Evolutionary conservation across 2,888 invertebrate species (phyloP).

Genomic region (Pseudococcus viburni): DNA sequence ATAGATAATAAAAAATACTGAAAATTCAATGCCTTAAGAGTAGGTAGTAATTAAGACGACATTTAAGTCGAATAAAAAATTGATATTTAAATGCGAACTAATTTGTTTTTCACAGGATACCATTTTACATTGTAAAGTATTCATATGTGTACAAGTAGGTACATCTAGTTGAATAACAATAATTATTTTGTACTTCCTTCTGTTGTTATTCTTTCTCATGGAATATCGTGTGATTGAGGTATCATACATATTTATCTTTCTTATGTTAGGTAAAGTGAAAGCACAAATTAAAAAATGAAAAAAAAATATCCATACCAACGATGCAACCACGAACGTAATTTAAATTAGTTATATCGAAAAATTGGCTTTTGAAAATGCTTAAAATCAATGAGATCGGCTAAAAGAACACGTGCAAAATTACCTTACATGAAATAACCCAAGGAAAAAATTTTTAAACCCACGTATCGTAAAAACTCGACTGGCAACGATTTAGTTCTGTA

Average conservation of each 20-base stretch:
- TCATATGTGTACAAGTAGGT: neutral
- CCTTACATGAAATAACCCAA: neutral
- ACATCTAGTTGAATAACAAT: neutral
- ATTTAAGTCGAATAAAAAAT: conserved; percentile 23
- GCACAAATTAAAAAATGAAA: conserved; percentile 1
- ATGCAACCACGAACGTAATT: neutral
- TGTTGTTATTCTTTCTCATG: conserved; percentile 8
- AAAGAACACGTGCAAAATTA: conserved; percentile 1
- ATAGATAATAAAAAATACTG: neutral
- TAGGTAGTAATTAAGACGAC: conserved; percentile 4
- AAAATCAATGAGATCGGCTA: conserved; percentile 45
- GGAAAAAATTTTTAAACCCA: neutral
- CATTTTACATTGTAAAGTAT: conserved; percentile 3
- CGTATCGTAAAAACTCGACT: conserved; percentile 2
- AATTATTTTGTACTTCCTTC: conserved; percentile 42
- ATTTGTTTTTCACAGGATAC: neutral
- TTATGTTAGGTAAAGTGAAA: neutral
- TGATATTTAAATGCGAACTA: conserved; percentile 37
- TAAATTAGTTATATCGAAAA: neutral
- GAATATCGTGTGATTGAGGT: conserved; percentile 5
- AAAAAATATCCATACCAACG: no score
- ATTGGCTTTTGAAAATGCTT: neutral
- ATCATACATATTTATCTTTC: neutral
- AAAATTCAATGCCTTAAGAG: conserved; percentile 1
- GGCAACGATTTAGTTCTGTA: conserved; percentile 30